Conservation (phyloP, 2,797 vertebrate genomes). For the Myotis myotis region DNA sequence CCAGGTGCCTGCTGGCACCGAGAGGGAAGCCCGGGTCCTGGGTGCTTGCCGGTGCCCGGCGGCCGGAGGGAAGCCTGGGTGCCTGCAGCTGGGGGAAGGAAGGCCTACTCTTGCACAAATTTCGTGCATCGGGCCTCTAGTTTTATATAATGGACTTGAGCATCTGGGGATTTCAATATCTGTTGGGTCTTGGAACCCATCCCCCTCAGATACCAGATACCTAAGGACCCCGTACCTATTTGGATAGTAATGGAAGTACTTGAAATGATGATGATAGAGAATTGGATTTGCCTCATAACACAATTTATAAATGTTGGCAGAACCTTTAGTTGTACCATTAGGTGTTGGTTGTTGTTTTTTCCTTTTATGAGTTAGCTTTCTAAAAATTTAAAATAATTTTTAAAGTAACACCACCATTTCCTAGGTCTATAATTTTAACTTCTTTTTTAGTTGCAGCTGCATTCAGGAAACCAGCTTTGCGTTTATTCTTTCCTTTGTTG, state of each 20-base stretch:
- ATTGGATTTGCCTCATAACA: background rate
- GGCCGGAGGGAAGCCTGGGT: too few species aligned
- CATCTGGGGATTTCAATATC: background rate
- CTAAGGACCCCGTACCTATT: background rate
- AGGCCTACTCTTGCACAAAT: too few species aligned
- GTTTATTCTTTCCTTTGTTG: slow-evolving; percentile 26
- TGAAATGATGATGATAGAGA: background rate
- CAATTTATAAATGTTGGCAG: background rate
- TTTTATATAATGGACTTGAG: background rate
- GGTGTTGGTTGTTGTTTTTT: background rate
- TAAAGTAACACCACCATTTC: background rate
- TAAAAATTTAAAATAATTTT: background rate
- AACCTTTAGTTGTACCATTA: background rate
- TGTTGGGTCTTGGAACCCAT: background rate
- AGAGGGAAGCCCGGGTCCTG: too few species aligned
- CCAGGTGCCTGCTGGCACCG: too few species aligned
- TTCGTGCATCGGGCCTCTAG: too few species aligned
- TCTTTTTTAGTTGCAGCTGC: slow-evolving; percentile 19
- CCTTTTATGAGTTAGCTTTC: background rate
- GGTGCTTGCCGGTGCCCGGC: too few species aligned
- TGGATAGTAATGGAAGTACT: background rate
- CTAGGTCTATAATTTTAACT: background rate
- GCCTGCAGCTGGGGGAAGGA: too few species aligned
- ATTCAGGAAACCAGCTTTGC: background rate
- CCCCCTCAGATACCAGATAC: too few species aligned